Evolutionary conservation across 30 jellyfish, hydroid and myxozoan species (phyloP).

Genomic region (Hydractinia symbiolongicarpus): DNA sequence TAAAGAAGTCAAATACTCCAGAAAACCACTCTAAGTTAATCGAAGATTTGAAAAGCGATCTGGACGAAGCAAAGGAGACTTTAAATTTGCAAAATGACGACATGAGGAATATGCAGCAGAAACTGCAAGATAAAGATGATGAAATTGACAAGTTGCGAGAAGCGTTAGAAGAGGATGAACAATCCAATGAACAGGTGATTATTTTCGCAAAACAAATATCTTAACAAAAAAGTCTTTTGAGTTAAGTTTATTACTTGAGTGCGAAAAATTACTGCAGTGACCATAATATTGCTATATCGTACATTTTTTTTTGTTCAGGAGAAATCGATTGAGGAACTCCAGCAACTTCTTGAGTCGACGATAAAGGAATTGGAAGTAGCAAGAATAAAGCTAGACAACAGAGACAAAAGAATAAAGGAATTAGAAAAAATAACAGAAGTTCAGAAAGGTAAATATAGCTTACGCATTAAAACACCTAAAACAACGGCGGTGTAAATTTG

Average conservation of each 20-base stretch:
- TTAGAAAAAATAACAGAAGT: conserved; percentile 18
- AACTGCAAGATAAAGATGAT: conserved; percentile 53
- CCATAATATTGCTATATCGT: too few species aligned
- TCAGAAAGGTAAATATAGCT: conserved; percentile 61
- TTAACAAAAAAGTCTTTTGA: too few species aligned
- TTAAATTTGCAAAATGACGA: conserved; percentile 49
- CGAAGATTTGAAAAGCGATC: conserved; percentile 38
- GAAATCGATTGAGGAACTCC: conserved; percentile 30
- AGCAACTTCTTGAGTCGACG: conserved; percentile 45
- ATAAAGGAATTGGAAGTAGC: conserved; percentile 66
- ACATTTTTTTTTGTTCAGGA: conserved; percentile 5
- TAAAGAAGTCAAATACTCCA: conserved; percentile 68
- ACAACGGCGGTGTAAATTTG: conserved; percentile 41
- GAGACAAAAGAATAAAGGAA: conserved; percentile 49
- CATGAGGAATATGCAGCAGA: conserved; percentile 65
- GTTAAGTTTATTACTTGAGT: neutral
- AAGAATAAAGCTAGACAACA: conserved; percentile 46
- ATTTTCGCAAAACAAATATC: neutral
- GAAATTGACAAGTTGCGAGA: conserved; percentile 78
- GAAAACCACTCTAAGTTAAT: conserved; percentile 47
- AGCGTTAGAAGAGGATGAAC: conserved; percentile 31
- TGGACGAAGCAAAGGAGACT: conserved; percentile 86
- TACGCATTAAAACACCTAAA: conserved; percentile 44
- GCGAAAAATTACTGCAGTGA: neutral
- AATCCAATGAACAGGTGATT: conserved; percentile 12